These are phyloP conservation scores for Narcine bancroftii DNA, from an alignment of 2,113 vertebrate species.

Conservation along the genomic window DNA sequence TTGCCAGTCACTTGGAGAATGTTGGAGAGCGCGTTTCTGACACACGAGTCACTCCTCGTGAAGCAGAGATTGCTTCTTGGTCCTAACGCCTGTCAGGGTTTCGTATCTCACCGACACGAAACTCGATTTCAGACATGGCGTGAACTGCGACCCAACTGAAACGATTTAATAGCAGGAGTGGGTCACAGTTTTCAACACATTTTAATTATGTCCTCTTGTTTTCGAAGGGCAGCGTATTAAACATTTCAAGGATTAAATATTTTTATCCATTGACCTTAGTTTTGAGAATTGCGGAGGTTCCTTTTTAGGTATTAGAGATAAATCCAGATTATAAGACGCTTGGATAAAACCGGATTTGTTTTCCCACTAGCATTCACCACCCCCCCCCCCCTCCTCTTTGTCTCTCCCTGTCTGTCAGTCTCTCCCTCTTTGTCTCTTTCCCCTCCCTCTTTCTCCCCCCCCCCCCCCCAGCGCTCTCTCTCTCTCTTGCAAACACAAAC, in stretches of 20 bases:
- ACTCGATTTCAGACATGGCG: neutral
- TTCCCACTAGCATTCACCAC: too few species aligned
- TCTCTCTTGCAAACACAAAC: neutral
- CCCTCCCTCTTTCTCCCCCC: too few species aligned
- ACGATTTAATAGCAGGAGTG: neutral
- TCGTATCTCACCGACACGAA: neutral
- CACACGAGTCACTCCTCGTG: slow-evolving; percentile 73
- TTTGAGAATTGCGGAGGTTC: neutral
- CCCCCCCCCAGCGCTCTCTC: too few species aligned
- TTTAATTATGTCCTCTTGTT: neutral
- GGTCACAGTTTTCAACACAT: neutral
- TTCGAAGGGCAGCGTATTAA: neutral
- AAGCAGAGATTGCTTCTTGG: slow-evolving; percentile 57
- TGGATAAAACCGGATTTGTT: neutral
- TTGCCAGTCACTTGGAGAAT: slow-evolving; percentile 79
- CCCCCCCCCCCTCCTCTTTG: too few species aligned
- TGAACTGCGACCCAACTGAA: neutral
- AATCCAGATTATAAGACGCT: neutral
- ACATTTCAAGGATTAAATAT: neutral
- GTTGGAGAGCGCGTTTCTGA: slow-evolving; percentile 71
- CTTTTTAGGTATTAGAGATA: neutral
- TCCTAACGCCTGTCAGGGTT: slow-evolving; percentile 39
- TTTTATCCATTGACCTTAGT: neutral
- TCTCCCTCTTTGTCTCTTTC: neutral
- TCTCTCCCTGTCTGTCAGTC: too few species aligned